phyloP scores from a whole-genome alignment of 2,113 vertebrate genomes.

The Lates calcarifer region DNA sequence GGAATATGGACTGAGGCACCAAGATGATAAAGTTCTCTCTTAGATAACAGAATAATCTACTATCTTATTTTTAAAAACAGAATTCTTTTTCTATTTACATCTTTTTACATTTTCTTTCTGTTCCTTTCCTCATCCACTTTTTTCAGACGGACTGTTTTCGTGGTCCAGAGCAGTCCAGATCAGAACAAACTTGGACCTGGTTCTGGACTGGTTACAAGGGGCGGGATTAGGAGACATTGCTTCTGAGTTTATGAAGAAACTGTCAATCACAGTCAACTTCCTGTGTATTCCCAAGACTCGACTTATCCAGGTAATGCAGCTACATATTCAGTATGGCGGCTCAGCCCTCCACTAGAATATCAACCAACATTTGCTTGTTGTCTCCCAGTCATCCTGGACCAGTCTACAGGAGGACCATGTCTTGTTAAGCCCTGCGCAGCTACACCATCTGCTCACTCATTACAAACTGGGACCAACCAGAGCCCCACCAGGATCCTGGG shows the following conservation, averaged over 20 bases:
- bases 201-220: slow-evolving; percentile 93
- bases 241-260: slow-evolving; percentile 92
- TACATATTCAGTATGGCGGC: neutral
- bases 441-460: slow-evolving; percentile 92
- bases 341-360: neutral
- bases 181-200: slow-evolving; percentile 92
- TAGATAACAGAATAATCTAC: neutral
- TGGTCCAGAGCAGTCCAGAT: slow-evolving; percentile 95
- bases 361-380: slow-evolving; percentile 4
- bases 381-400: slow-evolving; percentile 89
- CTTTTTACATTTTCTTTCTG: neutral
- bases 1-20: too few relatives aligned
- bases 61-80: neutral
- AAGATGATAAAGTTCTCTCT: neutral
- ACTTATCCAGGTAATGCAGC: slow-evolving; percentile 88
- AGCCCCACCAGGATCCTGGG: slow-evolving; percentile 87
- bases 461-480: slow-evolving; percentile 91
- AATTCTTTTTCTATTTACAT: neutral
- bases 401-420: slow-evolving; percentile 88
- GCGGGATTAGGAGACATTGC: slow-evolving; percentile 93
- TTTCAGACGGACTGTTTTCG: slow-evolving; percentile 88
- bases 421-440: slow-evolving; percentile 88
- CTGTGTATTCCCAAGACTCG: slow-evolving; percentile 92
- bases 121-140: neutral
- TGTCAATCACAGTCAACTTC: slow-evolving; percentile 92